A percentile compares a stretch with the other conserved stretches of the same genome.
Evolutionary conservation across 2,797 vertebrate species (phyloP).

Genomic region (Morus bassanus): DNA sequence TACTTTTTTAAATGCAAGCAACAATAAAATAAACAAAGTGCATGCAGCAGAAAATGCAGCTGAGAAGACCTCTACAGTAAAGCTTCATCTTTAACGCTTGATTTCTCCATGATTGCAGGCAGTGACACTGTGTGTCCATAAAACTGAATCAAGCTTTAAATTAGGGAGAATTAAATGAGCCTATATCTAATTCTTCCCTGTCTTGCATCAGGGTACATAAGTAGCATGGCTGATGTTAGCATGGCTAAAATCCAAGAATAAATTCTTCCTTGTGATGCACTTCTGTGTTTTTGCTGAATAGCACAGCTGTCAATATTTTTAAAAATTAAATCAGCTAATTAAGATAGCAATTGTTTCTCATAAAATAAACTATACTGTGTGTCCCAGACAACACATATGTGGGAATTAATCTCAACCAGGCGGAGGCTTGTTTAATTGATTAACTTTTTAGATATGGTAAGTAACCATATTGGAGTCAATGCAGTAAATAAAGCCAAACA

Average conservation of each 20-base stretch:
- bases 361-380: slow-evolving; percentile 18
- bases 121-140: neutral
- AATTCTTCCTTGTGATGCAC: neutral
- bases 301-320: slow-evolving; percentile 1
- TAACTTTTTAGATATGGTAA: slow-evolving; percentile 34
- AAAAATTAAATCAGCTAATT: slow-evolving; percentile 24
- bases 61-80: neutral
- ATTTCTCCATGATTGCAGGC: neutral
- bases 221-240: neutral
- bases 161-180: neutral
- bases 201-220: neutral
- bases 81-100: neutral
- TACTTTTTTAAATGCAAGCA: neutral
- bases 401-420: slow-evolving; percentile 22
- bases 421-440: slow-evolving; percentile 31
- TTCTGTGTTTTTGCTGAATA: neutral
- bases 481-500: slow-evolving; percentile 16
- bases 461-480: neutral
- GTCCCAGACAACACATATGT: neutral
- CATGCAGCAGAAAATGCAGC: neutral
- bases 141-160: neutral
- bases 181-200: neutral
- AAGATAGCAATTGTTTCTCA: slow-evolving; percentile 9
- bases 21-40: neutral
- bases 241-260: neutral